Percentiles rank a stretch among this genome's conserved stretches.
Evolutionary conservation across 2,797 vertebrate species (phyloP).

Genomic region (Emys orbicularis): DNA sequence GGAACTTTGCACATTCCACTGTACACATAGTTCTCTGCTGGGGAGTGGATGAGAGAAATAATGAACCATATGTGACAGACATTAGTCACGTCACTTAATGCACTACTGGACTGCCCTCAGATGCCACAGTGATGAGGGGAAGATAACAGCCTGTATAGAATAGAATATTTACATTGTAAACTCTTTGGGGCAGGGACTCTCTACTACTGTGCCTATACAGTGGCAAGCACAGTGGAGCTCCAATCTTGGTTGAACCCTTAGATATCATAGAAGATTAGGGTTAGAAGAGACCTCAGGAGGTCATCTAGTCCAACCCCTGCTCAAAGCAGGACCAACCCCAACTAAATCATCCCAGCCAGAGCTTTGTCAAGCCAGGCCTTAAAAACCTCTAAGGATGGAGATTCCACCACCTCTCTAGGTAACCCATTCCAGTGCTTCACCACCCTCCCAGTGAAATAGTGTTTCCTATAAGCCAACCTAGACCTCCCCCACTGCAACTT

Average conservation of each 20-base stretch:
- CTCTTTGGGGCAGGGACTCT: background rate
- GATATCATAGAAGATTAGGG: no score
- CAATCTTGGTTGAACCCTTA: background rate
- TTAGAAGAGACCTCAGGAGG: no score
- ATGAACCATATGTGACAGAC: background rate
- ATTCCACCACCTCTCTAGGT: no score
- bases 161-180: background rate
- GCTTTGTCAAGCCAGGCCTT: no score
- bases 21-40: background rate
- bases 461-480: no score
- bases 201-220: background rate
- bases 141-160: background rate
- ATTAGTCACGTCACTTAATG: background rate
- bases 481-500: no score
- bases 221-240: background rate
- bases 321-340: no score
- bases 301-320: no score
- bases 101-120: background rate
- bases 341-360: no score
- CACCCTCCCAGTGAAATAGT: no score
- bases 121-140: background rate
- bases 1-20: background rate
- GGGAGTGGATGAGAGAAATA: background rate
- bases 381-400: no score
- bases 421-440: no score